Percentiles rank a stretch among this genome's conserved stretches.
Evolutionary conservation across 1,140 invertebrate genomes (phyloP).

Genomic region (Drosophila truncata): DNA sequence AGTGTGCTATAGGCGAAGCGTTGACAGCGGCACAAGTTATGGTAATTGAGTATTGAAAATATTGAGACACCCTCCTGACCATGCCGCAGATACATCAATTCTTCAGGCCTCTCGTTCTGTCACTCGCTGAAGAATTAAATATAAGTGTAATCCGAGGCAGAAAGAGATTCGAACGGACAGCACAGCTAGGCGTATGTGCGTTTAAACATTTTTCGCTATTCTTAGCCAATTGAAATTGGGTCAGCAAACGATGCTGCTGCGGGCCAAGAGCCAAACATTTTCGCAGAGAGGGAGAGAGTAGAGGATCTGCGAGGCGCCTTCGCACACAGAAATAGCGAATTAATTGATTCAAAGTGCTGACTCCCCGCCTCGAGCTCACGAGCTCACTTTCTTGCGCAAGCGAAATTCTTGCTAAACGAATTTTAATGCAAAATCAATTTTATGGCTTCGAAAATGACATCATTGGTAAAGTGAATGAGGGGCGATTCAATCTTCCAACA

Average conservation of each 20-base stretch:
- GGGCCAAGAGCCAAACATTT: conserved; percentile 64
- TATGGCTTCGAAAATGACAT: conserved; percentile 53
- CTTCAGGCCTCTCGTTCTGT: not conserved
- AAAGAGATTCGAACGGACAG: conserved; percentile 25
- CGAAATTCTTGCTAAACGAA: conserved; percentile 43
- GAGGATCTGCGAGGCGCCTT: conserved; percentile 44
- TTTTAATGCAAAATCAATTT: conserved; percentile 73
- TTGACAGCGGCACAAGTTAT: conserved; percentile 19
- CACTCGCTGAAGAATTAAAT: conserved; percentile 18
- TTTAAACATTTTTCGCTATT: conserved; percentile 66
- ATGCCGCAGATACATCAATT: conserved; percentile 6
- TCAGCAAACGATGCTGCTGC: conserved; percentile 62
- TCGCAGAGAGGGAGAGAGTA: conserved; percentile 25
- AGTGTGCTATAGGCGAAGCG: conserved; percentile 24
- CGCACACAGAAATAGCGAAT: conserved; percentile 61
- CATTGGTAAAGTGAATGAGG: conserved; percentile 15
- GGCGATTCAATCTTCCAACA: conserved; percentile 30
- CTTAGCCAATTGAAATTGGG: conserved; percentile 68
- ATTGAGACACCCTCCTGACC: conserved; percentile 25
- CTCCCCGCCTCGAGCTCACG: conserved; percentile 3
- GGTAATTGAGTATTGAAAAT: conserved; percentile 19
- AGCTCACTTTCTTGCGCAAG: conserved; percentile 16
- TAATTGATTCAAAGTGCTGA: conserved; percentile 69
- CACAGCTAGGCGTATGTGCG: conserved; percentile 32
- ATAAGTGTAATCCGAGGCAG: conserved; percentile 52